A percentile compares a stretch with the other conserved stretches of the same genome.
These are phyloP conservation scores for Abramis brama DNA, from an alignment of 2,113 vertebrate species.

Conservation along the genomic window DNA sequence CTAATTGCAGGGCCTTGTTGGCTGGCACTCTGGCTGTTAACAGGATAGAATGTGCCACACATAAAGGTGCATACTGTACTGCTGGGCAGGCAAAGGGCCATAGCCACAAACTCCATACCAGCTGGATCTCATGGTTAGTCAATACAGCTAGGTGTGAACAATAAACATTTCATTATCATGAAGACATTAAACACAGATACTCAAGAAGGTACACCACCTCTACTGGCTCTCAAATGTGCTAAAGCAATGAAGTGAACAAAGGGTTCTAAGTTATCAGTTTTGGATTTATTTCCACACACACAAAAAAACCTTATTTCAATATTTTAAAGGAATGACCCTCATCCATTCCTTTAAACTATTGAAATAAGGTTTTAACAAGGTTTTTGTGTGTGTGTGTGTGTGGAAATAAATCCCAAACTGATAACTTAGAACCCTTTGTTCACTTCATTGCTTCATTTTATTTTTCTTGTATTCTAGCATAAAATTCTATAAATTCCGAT, in stretches of 20 bases:
- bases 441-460: too few relatives aligned
- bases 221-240: conserved; percentile 14
- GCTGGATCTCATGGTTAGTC: conserved; percentile 28
- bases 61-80: conserved; percentile 65
- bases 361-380: too few relatives aligned
- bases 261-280: background rate
- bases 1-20: conserved; percentile 70
- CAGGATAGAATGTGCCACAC: conserved; percentile 71
- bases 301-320: background rate
- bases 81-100: conserved; percentile 48
- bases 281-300: background rate
- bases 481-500: background rate
- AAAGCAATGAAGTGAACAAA: background rate
- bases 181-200: conserved; percentile 42
- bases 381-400: too few relatives aligned
- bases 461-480: background rate
- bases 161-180: conserved; percentile 58
- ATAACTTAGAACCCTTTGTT: too few relatives aligned
- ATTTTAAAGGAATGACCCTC: background rate
- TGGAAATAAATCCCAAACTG: too few relatives aligned
- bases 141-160: conserved; percentile 54
- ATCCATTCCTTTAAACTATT: too few relatives aligned
- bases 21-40: conserved; percentile 67
- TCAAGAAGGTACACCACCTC: background rate
- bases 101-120: conserved; percentile 39